Conservation (phyloP, 2,797 vertebrate genomes). For the Darevskia mixta region DNA sequence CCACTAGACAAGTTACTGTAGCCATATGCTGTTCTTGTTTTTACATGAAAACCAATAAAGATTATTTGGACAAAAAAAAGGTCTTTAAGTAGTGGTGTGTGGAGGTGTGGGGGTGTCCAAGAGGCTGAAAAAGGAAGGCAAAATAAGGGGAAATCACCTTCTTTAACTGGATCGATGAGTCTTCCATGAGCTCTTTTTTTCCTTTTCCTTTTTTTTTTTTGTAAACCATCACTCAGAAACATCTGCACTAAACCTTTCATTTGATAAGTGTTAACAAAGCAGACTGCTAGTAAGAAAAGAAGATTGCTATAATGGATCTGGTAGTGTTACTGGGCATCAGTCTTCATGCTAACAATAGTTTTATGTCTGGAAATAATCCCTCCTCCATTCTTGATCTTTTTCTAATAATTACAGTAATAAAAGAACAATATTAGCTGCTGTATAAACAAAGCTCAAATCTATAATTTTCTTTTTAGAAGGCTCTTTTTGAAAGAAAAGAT, state of each 20-base stretch:
- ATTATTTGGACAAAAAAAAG: no score
- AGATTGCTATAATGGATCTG: not conserved
- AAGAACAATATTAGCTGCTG: constrained; percentile 39
- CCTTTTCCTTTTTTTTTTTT: not conserved
- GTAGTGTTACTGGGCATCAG: not conserved
- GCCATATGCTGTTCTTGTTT: no score
- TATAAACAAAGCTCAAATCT: constrained; percentile 28
- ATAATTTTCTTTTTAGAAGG: constrained; percentile 26
- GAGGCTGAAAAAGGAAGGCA: no score
- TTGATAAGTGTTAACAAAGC: not conserved
- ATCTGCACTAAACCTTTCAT: not conserved
- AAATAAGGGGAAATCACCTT: no score
- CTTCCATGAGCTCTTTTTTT: no score
- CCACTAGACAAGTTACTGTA: no score
- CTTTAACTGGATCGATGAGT: no score
- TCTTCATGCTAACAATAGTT: not conserved
- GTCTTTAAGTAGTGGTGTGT: no score
- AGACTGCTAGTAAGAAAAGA: not conserved
- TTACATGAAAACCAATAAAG: no score
- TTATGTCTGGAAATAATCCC: not conserved
- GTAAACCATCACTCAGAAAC: not conserved
- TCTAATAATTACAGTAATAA: constrained; percentile 42
- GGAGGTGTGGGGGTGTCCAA: no score
- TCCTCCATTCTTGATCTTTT: constrained; percentile 1
- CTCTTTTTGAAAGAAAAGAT: constrained; percentile 20